Conservation (phyloP, 2,113 vertebrate species). For the Porphyrio hochstetteri region DNA sequence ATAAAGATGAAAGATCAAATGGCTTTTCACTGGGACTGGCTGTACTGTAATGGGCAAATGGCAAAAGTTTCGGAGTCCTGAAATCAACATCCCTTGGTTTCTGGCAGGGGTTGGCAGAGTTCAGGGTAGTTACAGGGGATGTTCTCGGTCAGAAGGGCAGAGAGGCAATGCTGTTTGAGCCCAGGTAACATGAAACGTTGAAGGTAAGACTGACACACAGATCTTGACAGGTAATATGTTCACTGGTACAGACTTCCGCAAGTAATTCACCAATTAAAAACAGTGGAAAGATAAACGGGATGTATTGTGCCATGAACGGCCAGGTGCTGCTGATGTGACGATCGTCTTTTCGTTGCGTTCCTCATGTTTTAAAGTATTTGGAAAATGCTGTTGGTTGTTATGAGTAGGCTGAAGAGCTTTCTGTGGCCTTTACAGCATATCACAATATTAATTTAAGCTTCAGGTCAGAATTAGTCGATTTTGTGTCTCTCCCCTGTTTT, state of each 20-base stretch:
- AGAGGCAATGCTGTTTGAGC: background rate
- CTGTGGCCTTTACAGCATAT: background rate
- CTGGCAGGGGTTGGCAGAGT: background rate
- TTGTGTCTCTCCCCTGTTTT: background rate
- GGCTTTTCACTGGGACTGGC: background rate
- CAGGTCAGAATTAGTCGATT: background rate
- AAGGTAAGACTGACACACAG: background rate
- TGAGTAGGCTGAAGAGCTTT: background rate
- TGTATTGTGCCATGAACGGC: background rate
- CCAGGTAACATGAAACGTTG: background rate
- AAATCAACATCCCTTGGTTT: background rate
- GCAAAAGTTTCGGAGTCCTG: background rate
- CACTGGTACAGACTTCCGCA: background rate
- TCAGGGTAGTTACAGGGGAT: background rate
- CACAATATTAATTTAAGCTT: background rate
- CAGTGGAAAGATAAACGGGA: background rate
- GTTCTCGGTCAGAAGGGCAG: background rate
- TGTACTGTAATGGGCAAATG: background rate
- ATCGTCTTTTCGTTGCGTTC: background rate
- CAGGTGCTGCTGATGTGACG: background rate
- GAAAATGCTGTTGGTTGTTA: background rate
- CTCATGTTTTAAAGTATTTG: background rate
- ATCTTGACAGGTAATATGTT: background rate
- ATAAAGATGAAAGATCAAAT: background rate
- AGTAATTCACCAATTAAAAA: background rate